Evolutionary conservation across 2,113 vertebrate genomes (phyloP), one percentile per base, ranked within the genome.

Genomic region (Bubalus kerabau): DNA sequence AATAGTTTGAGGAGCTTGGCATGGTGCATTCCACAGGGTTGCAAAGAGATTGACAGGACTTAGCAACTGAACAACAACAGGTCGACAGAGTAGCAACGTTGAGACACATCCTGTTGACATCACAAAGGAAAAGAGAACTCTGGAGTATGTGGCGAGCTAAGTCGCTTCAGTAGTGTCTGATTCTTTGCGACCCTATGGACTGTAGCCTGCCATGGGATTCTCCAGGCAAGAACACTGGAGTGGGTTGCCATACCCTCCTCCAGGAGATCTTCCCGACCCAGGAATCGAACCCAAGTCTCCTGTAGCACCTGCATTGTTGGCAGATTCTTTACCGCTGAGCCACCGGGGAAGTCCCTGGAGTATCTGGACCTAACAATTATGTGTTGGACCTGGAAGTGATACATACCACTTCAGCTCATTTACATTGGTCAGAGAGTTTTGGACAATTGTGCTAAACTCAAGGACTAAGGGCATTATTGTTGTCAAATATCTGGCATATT

Each of bases 131-230:
- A 74, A 40, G 19, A 71, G 67, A 74, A 40, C 36, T 74, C 67
- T 74, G n/a, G 36, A 74, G 36, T 74, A 6, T 74, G 10, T 40
- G 36, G 67, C 0, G 17, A 67, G 32, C 64, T 67, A 19, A 67
- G 4, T 67, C 17, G 1, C 17, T 67, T 21, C 32, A 21, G 17
- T 10, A 2, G 2, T 67, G 32, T 21, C 64, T 0, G 1, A 67
- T 16, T 67, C 7, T 67, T 67, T 67, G 8, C 0, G 8, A 67
- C 64, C 4, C 8, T 36, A 21, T 5, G 32, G 17, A 36, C 62
- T 67, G 62, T n/a, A n/a, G 16, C 62, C 62, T 67, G 32, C 16
- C 62, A 5, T 67, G 16, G 32, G 62, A 67, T 67, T 67, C 62
- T 67, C 64, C 32, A 67, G 32, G 64, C 32, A 21, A n/a, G 64